Evolutionary conservation across 2,113 vertebrate genomes (phyloP), one percentile per base, ranked within the genome.

Genomic region (Myrmecophaga tridactyla): DNA sequence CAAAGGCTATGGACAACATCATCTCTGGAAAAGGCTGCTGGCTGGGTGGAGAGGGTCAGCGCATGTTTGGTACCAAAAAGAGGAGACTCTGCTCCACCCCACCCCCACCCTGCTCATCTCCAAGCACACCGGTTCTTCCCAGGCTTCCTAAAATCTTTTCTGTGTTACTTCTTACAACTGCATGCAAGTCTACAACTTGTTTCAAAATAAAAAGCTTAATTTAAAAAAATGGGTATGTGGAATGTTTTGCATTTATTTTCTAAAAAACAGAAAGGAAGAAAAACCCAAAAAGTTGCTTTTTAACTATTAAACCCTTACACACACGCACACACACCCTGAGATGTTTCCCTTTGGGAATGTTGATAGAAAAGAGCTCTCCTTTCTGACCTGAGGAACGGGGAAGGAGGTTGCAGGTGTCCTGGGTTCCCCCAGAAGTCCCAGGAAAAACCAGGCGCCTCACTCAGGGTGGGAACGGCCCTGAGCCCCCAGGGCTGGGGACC

Each of bases 21-120:
- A 92, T 65, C 78, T 60, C 96, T 60, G 92, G 90, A 62, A 75
- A 62, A 80, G 92, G 85, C 89, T 58, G 96, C 94, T 31, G 93
- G 80, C 62, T 48, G 92, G 75, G 81, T 43, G 93, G 92, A 92
- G 92, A 62, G 90, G 93, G 92, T 91, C 94, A 92, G 96, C 96
- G 96, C 84, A 85, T 69, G 96, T 39, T 95, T 63, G 75, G 93
- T 86, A 73, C 97, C 94, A 31, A 6, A 46, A 39, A 53, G 69
- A 6, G 82, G 69, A 70, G 7, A 70, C 90, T 53, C 6, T n/a
- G 94, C 41, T 34, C 43, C 51, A 73, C n/a, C n/a, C n/a, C n/a
- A n/a, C n/a, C n/a, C n/a, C n/a, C n/a, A n/a, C n/a, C n/a, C 92
- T 89, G 60, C 43, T 91, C 96, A 97, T 96, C 96, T 72, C 94